phyloP scores from a whole-genome alignment of 1,140 invertebrate species.

The Phortica variegata region DNA sequence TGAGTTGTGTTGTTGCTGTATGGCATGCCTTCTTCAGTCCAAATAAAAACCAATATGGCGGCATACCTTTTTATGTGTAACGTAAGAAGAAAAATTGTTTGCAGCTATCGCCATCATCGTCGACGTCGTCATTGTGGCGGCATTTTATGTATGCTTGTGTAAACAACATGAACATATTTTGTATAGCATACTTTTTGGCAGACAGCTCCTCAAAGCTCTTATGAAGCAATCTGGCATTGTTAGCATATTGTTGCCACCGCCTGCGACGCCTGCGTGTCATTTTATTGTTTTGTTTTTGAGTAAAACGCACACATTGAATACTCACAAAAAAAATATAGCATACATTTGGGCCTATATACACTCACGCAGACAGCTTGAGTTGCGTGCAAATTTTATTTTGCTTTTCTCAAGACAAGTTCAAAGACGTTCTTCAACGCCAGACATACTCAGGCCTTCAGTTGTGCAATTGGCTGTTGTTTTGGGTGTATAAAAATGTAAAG shows the following conservation, averaged over 20 bases:
- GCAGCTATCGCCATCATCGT: background rate
- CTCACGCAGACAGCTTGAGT: too few species aligned
- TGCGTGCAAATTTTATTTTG: too few species aligned
- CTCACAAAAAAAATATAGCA: too few species aligned
- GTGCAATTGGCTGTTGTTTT: too few species aligned
- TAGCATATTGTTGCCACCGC: background rate
- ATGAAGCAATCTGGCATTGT: too few species aligned
- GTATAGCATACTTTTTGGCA: constrained; percentile 19
- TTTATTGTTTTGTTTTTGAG: background rate
- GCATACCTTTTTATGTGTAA: background rate
- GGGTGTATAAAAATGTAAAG: too few species aligned
- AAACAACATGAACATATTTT: constrained; percentile 19
- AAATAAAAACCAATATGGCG: constrained; percentile 27
- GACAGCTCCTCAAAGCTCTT: too few species aligned
- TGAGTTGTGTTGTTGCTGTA: background rate
- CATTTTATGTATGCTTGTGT: constrained; percentile 22
- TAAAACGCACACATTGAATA: too few species aligned
- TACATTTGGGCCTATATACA: background rate
- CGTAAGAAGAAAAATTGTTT: background rate
- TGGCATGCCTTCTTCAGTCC: too few species aligned
- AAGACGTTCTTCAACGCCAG: too few species aligned
- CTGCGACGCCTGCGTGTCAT: background rate
- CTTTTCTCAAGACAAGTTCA: too few species aligned
- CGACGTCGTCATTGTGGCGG: constrained; percentile 5
- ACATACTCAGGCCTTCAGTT: too few species aligned